Evolutionary conservation across 2,113 vertebrate genomes (phyloP).

Genomic region (Eubucco bourcierii): DNA sequence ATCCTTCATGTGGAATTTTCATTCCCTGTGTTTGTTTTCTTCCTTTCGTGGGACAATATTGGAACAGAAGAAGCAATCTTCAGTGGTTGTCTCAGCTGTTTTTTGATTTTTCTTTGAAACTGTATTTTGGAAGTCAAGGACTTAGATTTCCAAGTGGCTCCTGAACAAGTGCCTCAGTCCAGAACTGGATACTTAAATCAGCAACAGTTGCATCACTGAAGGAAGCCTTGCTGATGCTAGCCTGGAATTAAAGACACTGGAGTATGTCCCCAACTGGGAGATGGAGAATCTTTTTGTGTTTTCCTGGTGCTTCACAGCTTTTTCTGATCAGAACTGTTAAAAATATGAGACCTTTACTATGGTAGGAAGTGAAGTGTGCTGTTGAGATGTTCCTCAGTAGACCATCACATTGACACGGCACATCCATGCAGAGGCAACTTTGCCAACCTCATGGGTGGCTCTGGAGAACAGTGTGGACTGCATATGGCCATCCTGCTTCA

Average conservation of each 20-base stretch:
- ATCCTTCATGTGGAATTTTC: not conserved
- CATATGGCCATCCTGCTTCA: not conserved
- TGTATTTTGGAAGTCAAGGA: not conserved
- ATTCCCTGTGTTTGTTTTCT: not conserved
- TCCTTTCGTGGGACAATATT: not conserved
- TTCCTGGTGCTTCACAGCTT: not conserved
- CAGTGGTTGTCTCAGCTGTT: not conserved
- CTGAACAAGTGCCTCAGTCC: not conserved
- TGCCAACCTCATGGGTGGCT: not conserved
- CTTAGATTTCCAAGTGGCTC: not conserved
- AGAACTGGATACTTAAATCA: not conserved
- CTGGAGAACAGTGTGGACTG: not conserved
- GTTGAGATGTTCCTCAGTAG: rapidly evolving
- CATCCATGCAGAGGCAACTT: not conserved
- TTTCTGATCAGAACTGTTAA: not conserved
- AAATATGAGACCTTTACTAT: not conserved
- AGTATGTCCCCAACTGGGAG: not conserved
- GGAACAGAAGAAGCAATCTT: not conserved
- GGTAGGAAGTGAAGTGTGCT: rapidly evolving
- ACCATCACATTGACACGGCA: rapidly evolving
- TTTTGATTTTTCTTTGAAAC: not conserved
- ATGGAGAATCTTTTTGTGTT: not conserved
- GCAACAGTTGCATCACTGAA: not conserved
- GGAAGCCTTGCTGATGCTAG: not conserved
- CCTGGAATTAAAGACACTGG: not conserved